Conservation (phyloP, 2,113 vertebrate species). For the Australoheros scitulus region DNA sequence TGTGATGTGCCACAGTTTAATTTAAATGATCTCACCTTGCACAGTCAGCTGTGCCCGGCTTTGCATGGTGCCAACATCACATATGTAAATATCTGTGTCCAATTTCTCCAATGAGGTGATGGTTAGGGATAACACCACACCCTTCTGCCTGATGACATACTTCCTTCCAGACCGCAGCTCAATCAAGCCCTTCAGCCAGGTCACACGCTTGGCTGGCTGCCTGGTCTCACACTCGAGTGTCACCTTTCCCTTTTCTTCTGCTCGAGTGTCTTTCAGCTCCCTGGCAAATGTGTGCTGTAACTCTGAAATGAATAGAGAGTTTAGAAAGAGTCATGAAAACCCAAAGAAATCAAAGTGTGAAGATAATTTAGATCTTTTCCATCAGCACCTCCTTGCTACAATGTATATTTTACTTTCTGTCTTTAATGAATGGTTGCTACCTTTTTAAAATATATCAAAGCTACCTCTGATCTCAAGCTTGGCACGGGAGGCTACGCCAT, state of each 20-base stretch:
- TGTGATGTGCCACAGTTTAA: not conserved
- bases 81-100: constrained; percentile 87
- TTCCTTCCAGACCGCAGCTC: constrained; percentile 84
- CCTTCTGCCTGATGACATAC: constrained; percentile 83
- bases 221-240: constrained; percentile 86
- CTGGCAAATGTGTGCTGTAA: constrained; percentile 86
- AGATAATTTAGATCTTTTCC: not conserved
- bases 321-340: not conserved
- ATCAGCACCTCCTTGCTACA: not conserved
- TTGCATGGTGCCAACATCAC: constrained; percentile 88
- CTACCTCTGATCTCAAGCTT: constrained; percentile 87
- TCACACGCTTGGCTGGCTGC: constrained; percentile 74
- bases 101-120: constrained; percentile 83
- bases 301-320: constrained; percentile 73
- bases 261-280: constrained; percentile 83
- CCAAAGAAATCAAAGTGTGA: not conserved
- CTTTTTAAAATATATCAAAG: not conserved
- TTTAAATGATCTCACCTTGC: constrained; percentile 77
- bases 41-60: constrained; percentile 86
- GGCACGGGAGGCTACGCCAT: constrained; percentile 82
- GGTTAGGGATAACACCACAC: constrained; percentile 82
- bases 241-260: constrained; percentile 83
- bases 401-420: accelerated
- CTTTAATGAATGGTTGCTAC: not conserved
- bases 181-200: constrained; percentile 88